Evolutionary conservation across 2,797 vertebrate genomes (phyloP).

Genomic region (Cottoperca gobio): DNA sequence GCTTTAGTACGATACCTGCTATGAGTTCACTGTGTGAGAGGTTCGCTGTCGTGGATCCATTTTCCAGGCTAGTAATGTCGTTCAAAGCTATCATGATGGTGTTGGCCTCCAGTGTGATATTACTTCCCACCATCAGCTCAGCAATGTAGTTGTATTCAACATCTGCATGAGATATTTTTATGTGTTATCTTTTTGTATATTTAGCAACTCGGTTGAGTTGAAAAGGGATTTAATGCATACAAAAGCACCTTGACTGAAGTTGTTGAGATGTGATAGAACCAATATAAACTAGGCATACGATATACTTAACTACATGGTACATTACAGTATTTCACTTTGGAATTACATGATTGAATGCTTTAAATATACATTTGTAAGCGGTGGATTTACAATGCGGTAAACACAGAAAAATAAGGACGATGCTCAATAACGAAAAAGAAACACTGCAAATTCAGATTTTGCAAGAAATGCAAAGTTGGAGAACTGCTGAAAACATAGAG

Average conservation of each 20-base stretch:
- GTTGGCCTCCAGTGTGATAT: conserved; percentile 29
- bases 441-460: not conserved
- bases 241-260: not conserved
- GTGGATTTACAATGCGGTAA: no score
- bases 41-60: not conserved
- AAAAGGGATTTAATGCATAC: not conserved
- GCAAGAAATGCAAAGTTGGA: not conserved
- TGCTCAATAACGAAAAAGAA: not conserved
- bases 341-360: not conserved
- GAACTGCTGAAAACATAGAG: no score
- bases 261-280: not conserved
- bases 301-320: not conserved
- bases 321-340: not conserved
- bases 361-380: not conserved
- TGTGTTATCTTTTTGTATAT: not conserved
- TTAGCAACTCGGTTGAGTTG: not conserved
- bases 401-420: no score
- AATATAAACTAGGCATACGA: not conserved
- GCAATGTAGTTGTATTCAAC: conserved; percentile 30
- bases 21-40: not conserved
- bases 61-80: no score
- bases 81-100: conserved; percentile 33
- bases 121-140: conserved; percentile 70
- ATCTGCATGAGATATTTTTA: not conserved
- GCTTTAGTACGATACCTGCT: conserved; percentile 55